These are phyloP conservation scores for Polyodon spathula DNA, from an alignment of 2,113 vertebrate genomes.

Conservation along the genomic window DNA sequence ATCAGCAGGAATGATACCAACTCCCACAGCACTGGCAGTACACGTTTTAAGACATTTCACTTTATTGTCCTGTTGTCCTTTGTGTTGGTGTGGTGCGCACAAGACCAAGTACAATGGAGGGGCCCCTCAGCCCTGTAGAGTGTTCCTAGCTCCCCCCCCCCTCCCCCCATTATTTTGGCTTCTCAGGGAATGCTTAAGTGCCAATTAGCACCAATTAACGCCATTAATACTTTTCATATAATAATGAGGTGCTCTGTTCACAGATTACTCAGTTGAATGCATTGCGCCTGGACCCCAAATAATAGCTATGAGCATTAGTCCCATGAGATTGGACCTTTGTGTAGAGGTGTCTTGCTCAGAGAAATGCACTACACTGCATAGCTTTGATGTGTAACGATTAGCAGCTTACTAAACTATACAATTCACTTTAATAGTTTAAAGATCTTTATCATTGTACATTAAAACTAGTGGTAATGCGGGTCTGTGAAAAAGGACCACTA, in stretches of 20 bases:
- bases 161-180: slow-evolving; percentile 20
- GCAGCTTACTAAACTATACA: too few species aligned
- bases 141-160: slow-evolving; percentile 28
- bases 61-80: too few species aligned
- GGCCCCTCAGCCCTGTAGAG: slow-evolving; percentile 23
- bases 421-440: too few species aligned
- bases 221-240: slow-evolving; percentile 31
- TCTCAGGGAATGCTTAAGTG: slow-evolving; percentile 27
- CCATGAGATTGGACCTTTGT: too few species aligned
- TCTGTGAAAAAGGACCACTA: too few species aligned
- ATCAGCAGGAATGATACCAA: background rate
- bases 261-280: slow-evolving; percentile 31
- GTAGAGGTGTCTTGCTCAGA: too few species aligned
- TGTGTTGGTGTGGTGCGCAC: background rate
- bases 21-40: too few species aligned
- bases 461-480: too few species aligned
- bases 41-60: background rate
- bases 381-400: too few species aligned
- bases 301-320: too few species aligned
- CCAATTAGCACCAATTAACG: slow-evolving; percentile 45
- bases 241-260: slow-evolving; percentile 44
- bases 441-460: too few species aligned
- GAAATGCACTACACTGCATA: too few species aligned
- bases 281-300: background rate
- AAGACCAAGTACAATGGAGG: background rate